phyloP scores from a whole-genome alignment of 2,888 invertebrate genomes.

The Hypercompe scribonia region DNA sequence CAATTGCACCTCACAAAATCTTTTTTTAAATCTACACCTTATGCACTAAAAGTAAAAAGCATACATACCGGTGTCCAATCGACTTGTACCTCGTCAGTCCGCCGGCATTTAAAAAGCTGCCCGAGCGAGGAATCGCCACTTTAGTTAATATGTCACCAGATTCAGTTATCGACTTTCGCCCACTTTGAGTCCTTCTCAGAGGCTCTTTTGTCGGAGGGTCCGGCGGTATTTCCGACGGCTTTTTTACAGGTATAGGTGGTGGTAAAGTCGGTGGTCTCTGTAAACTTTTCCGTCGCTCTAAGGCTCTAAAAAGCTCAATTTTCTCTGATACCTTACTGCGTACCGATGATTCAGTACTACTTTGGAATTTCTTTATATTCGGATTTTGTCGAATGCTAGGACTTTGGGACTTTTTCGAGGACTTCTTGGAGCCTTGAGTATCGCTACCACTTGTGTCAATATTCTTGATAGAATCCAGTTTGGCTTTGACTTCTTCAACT shows the following conservation, averaged over 20 bases:
- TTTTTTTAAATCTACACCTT: conserved; percentile 55
- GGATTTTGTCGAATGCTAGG: conserved; percentile 50
- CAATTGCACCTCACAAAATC: conserved; percentile 53
- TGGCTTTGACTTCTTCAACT: conserved; percentile 87
- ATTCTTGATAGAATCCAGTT: conserved; percentile 82
- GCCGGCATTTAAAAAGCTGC: conserved; percentile 94
- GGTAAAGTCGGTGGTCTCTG: conserved; percentile 82
- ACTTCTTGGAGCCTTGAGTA: conserved; percentile 84
- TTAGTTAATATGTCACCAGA: conserved; percentile 94
- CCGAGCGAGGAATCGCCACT: conserved; percentile 94
- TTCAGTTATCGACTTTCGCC: conserved; percentile 83
- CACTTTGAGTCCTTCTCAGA: conserved; percentile 80
- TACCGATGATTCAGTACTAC: conserved; percentile 78
- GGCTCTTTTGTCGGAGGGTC: conserved; percentile 71
- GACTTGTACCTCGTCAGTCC: conserved; percentile 92
- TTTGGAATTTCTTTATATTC: conserved; percentile 61
- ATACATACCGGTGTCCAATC: conserved; percentile 87
- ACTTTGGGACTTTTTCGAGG: conserved; percentile 63
- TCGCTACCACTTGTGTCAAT: conserved; percentile 81
- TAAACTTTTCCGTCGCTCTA: conserved; percentile 80
- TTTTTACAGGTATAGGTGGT: conserved; percentile 81
- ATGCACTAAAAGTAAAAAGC: conserved; percentile 54
- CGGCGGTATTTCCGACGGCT: conserved; percentile 62
- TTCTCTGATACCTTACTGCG: conserved; percentile 84
- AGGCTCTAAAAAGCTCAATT: conserved; percentile 81